These are phyloP conservation scores for Sebastes diaconus DNA, from an alignment of 2,797 vertebrate species.

Conservation along the genomic window DNA sequence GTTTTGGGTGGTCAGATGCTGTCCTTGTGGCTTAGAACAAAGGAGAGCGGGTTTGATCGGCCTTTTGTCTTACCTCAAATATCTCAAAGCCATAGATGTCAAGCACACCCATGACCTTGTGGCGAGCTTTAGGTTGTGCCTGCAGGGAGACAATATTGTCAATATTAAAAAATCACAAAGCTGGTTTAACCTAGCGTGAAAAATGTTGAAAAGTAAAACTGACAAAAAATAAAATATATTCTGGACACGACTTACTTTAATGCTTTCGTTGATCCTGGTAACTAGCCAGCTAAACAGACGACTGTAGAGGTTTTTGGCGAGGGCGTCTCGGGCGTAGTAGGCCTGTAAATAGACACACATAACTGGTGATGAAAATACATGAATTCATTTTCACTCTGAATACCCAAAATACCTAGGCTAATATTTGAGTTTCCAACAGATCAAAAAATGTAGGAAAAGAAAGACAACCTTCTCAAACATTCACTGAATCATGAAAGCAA, in stretches of 20 bases:
- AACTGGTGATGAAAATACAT: not conserved
- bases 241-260: slow-evolving; percentile 85
- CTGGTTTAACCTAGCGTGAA: not conserved
- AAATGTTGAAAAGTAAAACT: not conserved
- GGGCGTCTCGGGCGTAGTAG: slow-evolving; percentile 96
- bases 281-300: slow-evolving; percentile 97
- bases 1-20: slow-evolving; percentile 18
- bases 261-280: slow-evolving; percentile 97
- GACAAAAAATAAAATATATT: not conserved
- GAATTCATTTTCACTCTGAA: not conserved
- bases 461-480: not conserved
- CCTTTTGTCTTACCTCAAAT: slow-evolving; percentile 90
- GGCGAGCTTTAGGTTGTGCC: slow-evolving; percentile 93
- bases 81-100: slow-evolving; percentile 99
- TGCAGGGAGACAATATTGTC: slow-evolving; percentile 62
- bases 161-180: not conserved
- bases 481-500: not conserved
- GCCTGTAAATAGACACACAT: slow-evolving; percentile 82
- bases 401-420: not conserved
- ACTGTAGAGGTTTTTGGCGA: slow-evolving; percentile 98
- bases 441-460: not conserved
- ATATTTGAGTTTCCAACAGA: not conserved
- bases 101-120: slow-evolving; percentile 99
- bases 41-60: not conserved
- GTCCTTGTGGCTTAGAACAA: slow-evolving; percentile 7